phyloP scores from a whole-genome alignment of 2,888 invertebrate species.

The Phaonia tiefii region DNA sequence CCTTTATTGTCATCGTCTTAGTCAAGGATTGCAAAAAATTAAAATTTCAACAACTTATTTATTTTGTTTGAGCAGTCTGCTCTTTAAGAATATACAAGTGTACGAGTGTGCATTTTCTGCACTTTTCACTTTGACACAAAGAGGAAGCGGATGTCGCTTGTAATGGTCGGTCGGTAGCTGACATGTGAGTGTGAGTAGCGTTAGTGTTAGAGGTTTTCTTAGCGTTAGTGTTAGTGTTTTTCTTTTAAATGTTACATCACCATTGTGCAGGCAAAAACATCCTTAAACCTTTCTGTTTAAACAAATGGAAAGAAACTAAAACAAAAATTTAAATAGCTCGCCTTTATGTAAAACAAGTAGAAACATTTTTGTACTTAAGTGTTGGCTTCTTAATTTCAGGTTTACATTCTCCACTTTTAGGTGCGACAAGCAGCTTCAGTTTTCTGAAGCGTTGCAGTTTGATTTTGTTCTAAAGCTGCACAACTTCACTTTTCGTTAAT shows the following conservation, averaged over 20 bases:
- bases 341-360: neutral
- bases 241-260: no score
- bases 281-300: constrained; percentile 1
- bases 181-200: no score
- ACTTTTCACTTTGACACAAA: constrained; percentile 27
- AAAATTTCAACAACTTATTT: constrained; percentile 15
- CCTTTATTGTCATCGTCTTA: neutral
- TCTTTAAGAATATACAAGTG: no score
- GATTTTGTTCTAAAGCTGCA: no score
- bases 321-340: constrained; percentile 8
- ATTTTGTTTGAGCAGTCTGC: constrained; percentile 8
- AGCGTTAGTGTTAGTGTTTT: neutral
- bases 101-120: constrained; percentile 1
- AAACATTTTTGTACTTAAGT: constrained; percentile 16
- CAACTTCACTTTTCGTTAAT: no score
- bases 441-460: no score
- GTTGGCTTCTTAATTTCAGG: neutral
- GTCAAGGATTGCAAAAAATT: no score
- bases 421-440: no score
- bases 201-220: constrained; percentile 1
- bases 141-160: constrained; percentile 54
- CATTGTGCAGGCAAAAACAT: constrained; percentile 5
- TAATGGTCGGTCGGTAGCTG: neutral
- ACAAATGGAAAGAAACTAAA: neutral
- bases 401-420: no score